phyloP scores from a whole-genome alignment of 2,888 invertebrate species.

The Helleia helle region DNA sequence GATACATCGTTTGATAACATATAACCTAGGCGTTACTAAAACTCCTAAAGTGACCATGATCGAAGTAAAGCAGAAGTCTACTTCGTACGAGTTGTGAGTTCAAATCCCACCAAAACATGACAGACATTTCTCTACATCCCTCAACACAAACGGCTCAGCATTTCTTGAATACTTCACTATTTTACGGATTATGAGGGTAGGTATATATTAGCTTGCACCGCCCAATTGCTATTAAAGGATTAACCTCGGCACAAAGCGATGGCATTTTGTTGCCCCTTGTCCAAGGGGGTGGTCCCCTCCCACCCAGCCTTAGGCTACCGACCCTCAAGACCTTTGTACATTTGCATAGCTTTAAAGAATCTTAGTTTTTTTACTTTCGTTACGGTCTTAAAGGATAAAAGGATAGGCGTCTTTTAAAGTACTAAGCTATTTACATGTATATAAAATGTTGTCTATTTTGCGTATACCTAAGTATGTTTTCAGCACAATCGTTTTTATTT shows the following conservation, averaged over 20 bases:
- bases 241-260: conserved; percentile 60
- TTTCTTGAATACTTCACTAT: conserved; percentile 22
- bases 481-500: too few relatives aligned
- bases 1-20: too few relatives aligned
- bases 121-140: too few relatives aligned
- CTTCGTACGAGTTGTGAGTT: too few relatives aligned
- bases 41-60: too few relatives aligned
- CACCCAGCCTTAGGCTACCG: conserved; percentile 27
- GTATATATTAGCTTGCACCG: conserved; percentile 26
- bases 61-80: too few relatives aligned
- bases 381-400: conserved; percentile 60
- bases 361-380: conserved; percentile 56
- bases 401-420: conserved; percentile 24
- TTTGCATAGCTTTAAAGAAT: conserved; percentile 65
- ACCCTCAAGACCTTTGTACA: conserved; percentile 66
- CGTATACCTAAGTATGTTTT: too few relatives aligned
- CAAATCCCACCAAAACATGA: too few relatives aligned
- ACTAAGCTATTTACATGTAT: background rate
- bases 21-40: too few relatives aligned
- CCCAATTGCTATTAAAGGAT: conserved; percentile 69
- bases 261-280: conserved; percentile 67
- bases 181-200: conserved; percentile 22
- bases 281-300: conserved; percentile 32
- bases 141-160: too few relatives aligned
- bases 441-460: too few relatives aligned